Evolutionary conservation across 1,140 invertebrate species (phyloP), one percentile per base, ranked within the genome.

Genomic region (Drosophila athabasca): DNA sequence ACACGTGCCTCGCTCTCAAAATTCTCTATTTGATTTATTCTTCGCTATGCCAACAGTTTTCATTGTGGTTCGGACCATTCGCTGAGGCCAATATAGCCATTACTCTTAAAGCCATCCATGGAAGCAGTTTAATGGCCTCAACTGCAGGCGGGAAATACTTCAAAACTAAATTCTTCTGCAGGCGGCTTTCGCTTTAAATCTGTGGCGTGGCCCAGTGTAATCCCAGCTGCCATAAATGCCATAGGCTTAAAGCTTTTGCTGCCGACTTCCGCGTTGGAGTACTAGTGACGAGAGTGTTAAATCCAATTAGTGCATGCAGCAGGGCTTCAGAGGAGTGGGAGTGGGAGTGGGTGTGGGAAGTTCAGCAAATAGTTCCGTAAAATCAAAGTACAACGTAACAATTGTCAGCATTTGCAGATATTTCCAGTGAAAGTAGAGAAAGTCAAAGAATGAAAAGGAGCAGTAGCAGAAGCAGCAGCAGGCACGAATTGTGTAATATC

Each of bases 401-500:
- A 39, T 39, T 39, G 35, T 39, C 11, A 31, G 2, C 24, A 62
- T 35, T 49, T 49, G 19, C 24, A 50, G 6, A 50, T 24, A 29
- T 50, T 50, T 62, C 43, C 8, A 41, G 50, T 22, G 53, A 75
- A 59, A 66, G 62, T 66, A 49, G n/a, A 71, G 8, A 46, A 54
- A 24, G 19, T 22, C 11, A 49, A 49, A 22, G 46, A 45, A 46
- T 26, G n/a, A 44, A 48, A 61, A 43, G 26, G 35, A 22, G 43
- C 17, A 44, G 15, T 11, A n/a, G n/a, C n/a, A n/a, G n/a, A n/a
- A 22, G 54, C 29, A 71, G 48, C 65, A 46, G 65, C 52, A 57
- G 53, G 45, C 67, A 76, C 57, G 44, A 67, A 62, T 76, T 76
- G 72, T 76, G 64, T 76, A 76, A 76, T 76, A 76, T 76, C 43